Base-by-base conservation (phyloP, 23 tunicate genomes). In the Trididemnum miniatum region DNA sequence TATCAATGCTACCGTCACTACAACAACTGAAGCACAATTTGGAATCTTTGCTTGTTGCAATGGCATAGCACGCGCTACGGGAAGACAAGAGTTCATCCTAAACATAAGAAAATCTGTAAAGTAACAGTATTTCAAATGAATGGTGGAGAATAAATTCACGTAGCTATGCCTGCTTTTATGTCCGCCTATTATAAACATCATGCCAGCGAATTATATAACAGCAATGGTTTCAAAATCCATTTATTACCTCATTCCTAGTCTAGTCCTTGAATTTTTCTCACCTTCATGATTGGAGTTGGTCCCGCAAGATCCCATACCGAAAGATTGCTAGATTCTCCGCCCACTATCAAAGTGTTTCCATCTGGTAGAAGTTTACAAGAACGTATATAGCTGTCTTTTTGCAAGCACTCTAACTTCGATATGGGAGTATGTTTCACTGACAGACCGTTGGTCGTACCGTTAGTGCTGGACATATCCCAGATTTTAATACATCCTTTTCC, bases 401-500 rank as follows among this genome's bases (percentile, higher is more conserved):
- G 84, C 52, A 95, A 82, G 59, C 99, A 95, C 24, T 95, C 95
- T 4, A 95, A 71, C 57, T 88, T 86, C 1, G 99, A 82, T 20
- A 95, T 73, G 32, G 99, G 99, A 9, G 54, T 80, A 32, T 92
- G 97, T 52, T 87, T 87, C 32, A 87, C 82, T 7, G 67, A 59
- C 29, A 82, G 83, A 0, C 80, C 83, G 34, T 36, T 51, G 20
- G 86, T 39, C 9, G 81, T 65, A 1, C 86, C 91, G 57, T 87
- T 87, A 33, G 82, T n/a, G 9, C 57, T 73, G 40, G 64, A 52
- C 88, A 95, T 95, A 62, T 95, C 99, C 99, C 99, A 95, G n/a
- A 95, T 95, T 71, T 95, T 95, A 29, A 95, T 95, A 50, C 92
- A 85, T 27, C 99, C 99, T 63, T 82, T 95, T 39, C 99, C 99